Percentiles rank a stretch among this genome's conserved stretches.
Conservation (phyloP, 2,113 vertebrate species). For the Emydura subglobosa region DNA sequence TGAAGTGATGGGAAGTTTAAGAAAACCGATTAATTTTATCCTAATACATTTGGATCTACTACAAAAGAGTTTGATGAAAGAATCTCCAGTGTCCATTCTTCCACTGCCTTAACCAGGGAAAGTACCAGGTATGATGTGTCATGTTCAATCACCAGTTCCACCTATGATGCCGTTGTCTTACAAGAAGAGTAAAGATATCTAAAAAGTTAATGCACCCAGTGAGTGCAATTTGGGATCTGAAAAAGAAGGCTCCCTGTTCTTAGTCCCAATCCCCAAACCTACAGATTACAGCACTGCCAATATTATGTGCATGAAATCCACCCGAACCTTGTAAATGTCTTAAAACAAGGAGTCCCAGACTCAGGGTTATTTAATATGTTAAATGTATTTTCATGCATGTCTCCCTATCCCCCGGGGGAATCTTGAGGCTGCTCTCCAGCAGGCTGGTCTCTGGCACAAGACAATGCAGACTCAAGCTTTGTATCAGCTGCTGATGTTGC, state of each 20-base stretch:
- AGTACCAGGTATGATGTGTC: slow-evolving; percentile 57
- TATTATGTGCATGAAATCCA: no score
- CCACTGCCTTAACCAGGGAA: slow-evolving; percentile 7
- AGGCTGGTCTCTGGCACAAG: neutral
- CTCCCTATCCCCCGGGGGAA: no score
- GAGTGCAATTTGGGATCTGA: slow-evolving; percentile 39
- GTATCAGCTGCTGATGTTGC: neutral
- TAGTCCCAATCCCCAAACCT: neutral
- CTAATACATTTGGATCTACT: slow-evolving; percentile 44
- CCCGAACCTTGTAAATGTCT: no score
- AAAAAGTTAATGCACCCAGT: slow-evolving; percentile 45
- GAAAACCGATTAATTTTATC: slow-evolving; percentile 46
- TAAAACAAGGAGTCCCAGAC: no score
- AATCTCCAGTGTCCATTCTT: slow-evolving; percentile 1
- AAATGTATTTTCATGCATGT: no score
- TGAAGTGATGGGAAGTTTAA: slow-evolving; percentile 49
- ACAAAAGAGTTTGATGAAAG: slow-evolving; percentile 35
- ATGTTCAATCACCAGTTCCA: slow-evolving; percentile 36
- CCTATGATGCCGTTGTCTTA: slow-evolving; percentile 27
- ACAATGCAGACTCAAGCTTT: neutral
- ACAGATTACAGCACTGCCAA: no score
- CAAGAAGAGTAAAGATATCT: neutral
- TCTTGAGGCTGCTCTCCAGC: neutral
- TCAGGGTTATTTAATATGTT: no score
- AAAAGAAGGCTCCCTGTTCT: slow-evolving; percentile 12